Base-by-base conservation (phyloP, 2,113 vertebrate species). In the Montifringilla adamsi region DNA sequence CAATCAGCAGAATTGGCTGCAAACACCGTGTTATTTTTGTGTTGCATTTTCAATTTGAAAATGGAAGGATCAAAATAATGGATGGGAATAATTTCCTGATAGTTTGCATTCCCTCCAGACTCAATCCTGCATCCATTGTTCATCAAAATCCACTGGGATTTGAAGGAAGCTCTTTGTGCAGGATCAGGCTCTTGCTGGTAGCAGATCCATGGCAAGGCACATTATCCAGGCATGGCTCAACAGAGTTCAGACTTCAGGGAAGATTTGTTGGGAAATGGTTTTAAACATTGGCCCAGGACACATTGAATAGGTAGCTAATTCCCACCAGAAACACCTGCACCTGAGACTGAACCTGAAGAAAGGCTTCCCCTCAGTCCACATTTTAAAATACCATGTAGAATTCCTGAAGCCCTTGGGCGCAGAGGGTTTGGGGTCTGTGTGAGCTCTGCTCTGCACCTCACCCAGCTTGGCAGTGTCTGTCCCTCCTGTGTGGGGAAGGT, bases 1-100 rank as follows among this genome's bases (percentile, higher is more conserved):
- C 84, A 94, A 96, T 95, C 95, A 92, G 47, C 23, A 66, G 83
- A 85, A 91, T 89, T 78, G 39, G 87, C 80, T 88, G 89, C 90
- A 96, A 96, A 77, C 88, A 79, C 7, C 1, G 3, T 22, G 59
- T 35, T 86, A 27, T 66, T 84, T 95, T 66, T 66, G 44, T 19
- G 44, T 49, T 63, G 78, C 19, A 3, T 75, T 94, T 90, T 89
- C 69, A 1, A 56, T 93, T 92, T 91, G 80, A 63, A 90, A 93
- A 94, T 10, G n/a, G 76, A 91, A 78, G 59, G 55, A 81, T 92
- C 64, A 49, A 87, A 96, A 87, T 92, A 84, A 69, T 6, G 52
- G 74, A 58, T 70, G 37, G 50, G 70, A 90, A 92, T 94, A 84
- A 96, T 96, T 92, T 94, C 46, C 83, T 62, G 19, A 60, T 41